Percentiles rank a stretch among this genome's conserved stretches.
These are phyloP conservation scores for Paedocypris sp. DNA, from an alignment of 2,113 vertebrate species.

Conservation along the genomic window DNA sequence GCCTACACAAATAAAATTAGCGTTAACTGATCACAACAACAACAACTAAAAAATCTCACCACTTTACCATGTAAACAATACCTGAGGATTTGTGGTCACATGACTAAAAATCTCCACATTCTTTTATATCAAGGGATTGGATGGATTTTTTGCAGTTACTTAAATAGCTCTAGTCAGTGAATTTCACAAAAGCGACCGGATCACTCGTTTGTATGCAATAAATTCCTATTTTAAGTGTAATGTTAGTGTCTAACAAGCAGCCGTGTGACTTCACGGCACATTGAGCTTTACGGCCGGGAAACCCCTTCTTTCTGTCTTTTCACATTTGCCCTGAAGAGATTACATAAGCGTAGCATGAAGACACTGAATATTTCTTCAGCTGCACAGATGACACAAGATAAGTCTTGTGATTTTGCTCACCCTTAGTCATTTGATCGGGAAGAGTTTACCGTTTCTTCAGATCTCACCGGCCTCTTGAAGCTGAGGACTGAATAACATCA, in stretches of 20 bases:
- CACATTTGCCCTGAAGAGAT: not conserved
- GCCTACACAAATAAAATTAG: too few species aligned
- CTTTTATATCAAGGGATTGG: too few species aligned
- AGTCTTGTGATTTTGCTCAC: slow-evolving; percentile 10
- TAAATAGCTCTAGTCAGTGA: too few species aligned
- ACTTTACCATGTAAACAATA: too few species aligned
- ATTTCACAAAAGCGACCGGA: too few species aligned
- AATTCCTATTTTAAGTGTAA: not conserved
- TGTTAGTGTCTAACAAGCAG: not conserved
- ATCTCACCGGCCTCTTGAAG: not conserved
- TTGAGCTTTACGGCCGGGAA: not conserved
- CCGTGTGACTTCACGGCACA: slow-evolving; percentile 1
- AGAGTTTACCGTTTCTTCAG: not conserved
- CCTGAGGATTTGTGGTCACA: too few species aligned
- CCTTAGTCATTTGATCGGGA: not conserved
- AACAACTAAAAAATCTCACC: too few species aligned
- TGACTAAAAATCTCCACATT: too few species aligned
- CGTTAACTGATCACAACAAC: too few species aligned
- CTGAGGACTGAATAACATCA: not conserved
- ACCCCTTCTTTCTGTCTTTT: not conserved
- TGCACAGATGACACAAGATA: slow-evolving; percentile 3
- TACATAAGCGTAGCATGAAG: slow-evolving; percentile 6
- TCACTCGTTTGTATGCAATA: too few species aligned
- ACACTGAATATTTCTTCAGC: not conserved
- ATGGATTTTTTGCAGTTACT: too few species aligned